Base-by-base conservation (phyloP, 1,140 invertebrate species). In the Rhopalosiphum maidis region DNA sequence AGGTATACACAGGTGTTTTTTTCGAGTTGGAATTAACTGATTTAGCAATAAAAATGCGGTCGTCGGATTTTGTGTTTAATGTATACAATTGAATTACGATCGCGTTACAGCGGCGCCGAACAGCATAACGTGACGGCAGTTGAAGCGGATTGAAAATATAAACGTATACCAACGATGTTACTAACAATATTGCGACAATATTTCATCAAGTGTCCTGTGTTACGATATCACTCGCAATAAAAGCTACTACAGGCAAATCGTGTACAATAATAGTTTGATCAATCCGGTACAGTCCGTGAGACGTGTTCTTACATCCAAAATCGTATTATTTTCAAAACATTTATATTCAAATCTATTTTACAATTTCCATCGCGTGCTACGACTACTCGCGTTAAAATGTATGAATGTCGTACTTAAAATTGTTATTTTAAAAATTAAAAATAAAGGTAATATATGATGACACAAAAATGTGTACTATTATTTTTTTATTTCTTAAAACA, bases 231-330 rank as follows among this genome's bases (percentile, higher is more conserved):
- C 60, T 77, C 30, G 60, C 30, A 35, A 77, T 77, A 77, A 77
- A 77, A 68, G 15, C 60, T 77, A n/a, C 60, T 77, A 35, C 60
- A 77, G 60, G n/a, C 60, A n/a, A 77, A 77, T 77, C 60, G 30
- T 77, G 60, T 77, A 35, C n/a, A n/a, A n/a, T 77, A n/a, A 77
- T 77, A 77, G 60, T 77, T 77, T n/a, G 30, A 77, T 77, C 60
- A n/a, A 77, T 77, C 60, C 15, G 60, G 60, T 77, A 35, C 60
- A 77, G 3, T n/a, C 30, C 5, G n/a, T n/a, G n/a, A 77, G 60
- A 77, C 60, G 60, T n/a, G 60, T 77, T 77, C 60, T 77, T 77
- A 77, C 60, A 77, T n/a, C 60, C 60, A 77, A 77, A 77, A 77
- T n/a, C n/a, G n/a, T 77, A 77, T 77, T 77, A 35, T 77, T 77